Evolutionary conservation across 2,888 invertebrate genomes (phyloP).

Genomic region (Dinocampus coccinellae): DNA sequence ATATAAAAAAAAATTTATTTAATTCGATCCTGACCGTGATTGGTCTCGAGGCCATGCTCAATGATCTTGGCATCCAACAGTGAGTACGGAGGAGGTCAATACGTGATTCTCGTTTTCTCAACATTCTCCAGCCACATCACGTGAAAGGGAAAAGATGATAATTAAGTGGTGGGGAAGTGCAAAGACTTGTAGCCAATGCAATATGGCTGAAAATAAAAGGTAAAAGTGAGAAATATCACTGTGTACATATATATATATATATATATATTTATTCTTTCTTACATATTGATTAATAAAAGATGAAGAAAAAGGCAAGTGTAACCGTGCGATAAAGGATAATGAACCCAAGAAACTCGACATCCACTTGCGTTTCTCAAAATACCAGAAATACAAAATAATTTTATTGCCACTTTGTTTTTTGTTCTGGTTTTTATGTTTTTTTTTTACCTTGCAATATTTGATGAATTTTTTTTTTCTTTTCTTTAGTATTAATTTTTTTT

Average conservation of each 20-base stretch:
- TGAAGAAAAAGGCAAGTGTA: conserved; percentile 26
- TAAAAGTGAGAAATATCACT: conserved; percentile 1
- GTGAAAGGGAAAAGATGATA: conserved; percentile 37
- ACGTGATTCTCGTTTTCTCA: conserved; percentile 20
- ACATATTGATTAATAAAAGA: neutral
- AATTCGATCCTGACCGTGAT: conserved; percentile 29
- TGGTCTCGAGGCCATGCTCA: conserved; percentile 18
- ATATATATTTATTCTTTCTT: neutral
- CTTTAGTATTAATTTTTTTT: neutral
- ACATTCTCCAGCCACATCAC: conserved; percentile 4
- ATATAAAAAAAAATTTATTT: conserved; percentile 8
- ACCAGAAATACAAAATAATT: neutral
- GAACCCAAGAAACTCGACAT: conserved; percentile 1
- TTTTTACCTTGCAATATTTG: neutral
- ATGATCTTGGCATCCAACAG: conserved; percentile 20
- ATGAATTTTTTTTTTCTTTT: neutral
- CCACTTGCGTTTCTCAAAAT: neutral
- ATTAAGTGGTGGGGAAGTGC: neutral
- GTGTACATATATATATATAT: neutral
- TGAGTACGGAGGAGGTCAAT: neutral
- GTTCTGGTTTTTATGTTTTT: too few relatives aligned
- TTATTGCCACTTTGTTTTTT: neutral
- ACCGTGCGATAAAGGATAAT: neutral
- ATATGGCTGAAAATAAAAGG: neutral
- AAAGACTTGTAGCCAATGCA: neutral